A percentile compares a stretch with the other conserved stretches of the same genome.
Conservation (phyloP, 1,140 invertebrate genomes). For the Eulimnadia texana region DNA sequence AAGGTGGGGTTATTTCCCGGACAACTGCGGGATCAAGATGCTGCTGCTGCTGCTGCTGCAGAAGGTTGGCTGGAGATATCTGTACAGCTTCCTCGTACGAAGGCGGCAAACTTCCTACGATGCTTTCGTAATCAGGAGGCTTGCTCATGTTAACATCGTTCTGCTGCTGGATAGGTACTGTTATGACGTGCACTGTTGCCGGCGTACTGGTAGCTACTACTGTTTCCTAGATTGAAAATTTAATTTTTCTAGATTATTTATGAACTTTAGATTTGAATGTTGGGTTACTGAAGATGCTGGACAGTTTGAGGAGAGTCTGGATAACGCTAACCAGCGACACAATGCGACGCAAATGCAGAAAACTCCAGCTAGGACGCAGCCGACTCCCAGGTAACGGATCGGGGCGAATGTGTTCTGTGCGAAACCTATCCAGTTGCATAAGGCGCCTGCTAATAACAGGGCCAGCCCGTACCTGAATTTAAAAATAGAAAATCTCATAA, state of each 20-base stretch:
- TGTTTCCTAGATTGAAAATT: too few relatives aligned
- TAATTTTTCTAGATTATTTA: too few relatives aligned
- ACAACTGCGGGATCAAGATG: too few relatives aligned
- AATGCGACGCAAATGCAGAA: constrained; percentile 56
- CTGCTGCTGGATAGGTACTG: constrained; percentile 19
- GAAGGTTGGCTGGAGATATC: constrained; percentile 35
- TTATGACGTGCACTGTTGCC: constrained; percentile 21
- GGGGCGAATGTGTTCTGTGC: constrained; percentile 39
- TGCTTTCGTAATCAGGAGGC: constrained; percentile 54
- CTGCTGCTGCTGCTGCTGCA: background rate
- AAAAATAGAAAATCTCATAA: background rate
- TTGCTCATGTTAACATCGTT: constrained; percentile 27
- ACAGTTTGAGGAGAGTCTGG: constrained; percentile 33
- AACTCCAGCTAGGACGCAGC: constrained; percentile 53
- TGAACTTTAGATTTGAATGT: constrained; percentile 15
- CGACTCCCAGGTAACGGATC: constrained; percentile 56
- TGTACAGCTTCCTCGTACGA: constrained; percentile 59
- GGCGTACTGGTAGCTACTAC: constrained; percentile 15
- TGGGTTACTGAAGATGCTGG: background rate
- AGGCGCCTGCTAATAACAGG: constrained; percentile 51
- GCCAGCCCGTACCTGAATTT: constrained; percentile 45
- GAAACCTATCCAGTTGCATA: constrained; percentile 59
- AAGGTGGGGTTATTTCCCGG: too few relatives aligned
- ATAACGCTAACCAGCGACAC: constrained; percentile 51
- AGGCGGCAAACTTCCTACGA: constrained; percentile 37